A percentile compares a stretch with the other conserved stretches of the same genome.
phyloP scores from a whole-genome alignment of 2,888 invertebrate genomes.

The Odontocerum albicorne region DNA sequence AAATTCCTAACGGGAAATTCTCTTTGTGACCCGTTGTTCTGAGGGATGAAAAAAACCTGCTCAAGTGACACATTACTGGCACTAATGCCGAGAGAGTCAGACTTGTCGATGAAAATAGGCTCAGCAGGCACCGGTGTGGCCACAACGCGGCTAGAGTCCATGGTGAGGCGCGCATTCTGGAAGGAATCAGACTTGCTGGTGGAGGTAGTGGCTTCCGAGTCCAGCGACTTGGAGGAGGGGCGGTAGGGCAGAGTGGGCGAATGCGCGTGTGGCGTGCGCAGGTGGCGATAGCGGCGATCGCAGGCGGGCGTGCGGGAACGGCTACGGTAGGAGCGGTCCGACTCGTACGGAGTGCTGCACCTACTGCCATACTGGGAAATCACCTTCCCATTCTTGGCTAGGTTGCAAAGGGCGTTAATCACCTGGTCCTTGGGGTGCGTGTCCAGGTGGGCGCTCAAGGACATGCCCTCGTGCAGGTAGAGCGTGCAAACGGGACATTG shows the following conservation, averaged over 20 bases:
- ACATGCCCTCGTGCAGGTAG: slow-evolving; percentile 80
- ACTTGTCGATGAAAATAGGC: slow-evolving; percentile 39
- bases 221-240: slow-evolving; percentile 43
- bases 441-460: slow-evolving; percentile 76
- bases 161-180: slow-evolving; percentile 39
- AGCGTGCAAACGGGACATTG: slow-evolving; percentile 85
- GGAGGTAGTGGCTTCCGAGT: slow-evolving; percentile 41
- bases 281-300: slow-evolving; percentile 48
- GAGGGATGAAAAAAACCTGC: slow-evolving; percentile 11
- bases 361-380: slow-evolving; percentile 35
- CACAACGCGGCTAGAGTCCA: slow-evolving; percentile 34
- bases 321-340: slow-evolving; percentile 50
- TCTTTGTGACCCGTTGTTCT: slow-evolving; percentile 1
- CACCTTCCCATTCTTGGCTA: slow-evolving; percentile 49
- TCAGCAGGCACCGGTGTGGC: slow-evolving; percentile 43
- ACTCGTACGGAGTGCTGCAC: slow-evolving; percentile 21
- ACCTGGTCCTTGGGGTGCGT: slow-evolving; percentile 89
- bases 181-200: slow-evolving; percentile 44
- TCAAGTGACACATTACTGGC: not conserved
- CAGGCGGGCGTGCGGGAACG: slow-evolving; percentile 40
- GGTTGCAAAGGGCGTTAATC: slow-evolving; percentile 71
- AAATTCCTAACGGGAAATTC: slow-evolving; percentile 9
- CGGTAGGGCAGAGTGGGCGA: slow-evolving; percentile 45
- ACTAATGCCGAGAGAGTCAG: not conserved
- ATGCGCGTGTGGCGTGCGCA: slow-evolving; percentile 43